Evolutionary conservation across 2,113 vertebrate genomes (phyloP).

Genomic region (Ailurus styani): DNA sequence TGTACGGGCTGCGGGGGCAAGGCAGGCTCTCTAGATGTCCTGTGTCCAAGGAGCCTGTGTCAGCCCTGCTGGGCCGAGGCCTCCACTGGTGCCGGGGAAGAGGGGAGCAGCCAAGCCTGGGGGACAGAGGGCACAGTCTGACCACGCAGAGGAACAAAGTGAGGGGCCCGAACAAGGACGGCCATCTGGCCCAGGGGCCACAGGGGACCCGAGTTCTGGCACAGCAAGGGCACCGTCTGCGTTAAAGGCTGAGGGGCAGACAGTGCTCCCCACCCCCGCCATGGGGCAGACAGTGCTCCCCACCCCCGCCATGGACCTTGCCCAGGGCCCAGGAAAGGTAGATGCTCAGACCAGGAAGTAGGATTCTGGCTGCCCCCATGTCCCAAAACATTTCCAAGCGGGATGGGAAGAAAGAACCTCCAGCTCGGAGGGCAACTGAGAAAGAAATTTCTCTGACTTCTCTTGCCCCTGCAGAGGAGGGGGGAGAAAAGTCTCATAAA

Average conservation of each 20-base stretch:
- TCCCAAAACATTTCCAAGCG: neutral
- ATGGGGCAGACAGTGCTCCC: neutral
- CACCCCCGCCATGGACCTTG: rapidly evolving
- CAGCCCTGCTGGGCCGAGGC: neutral
- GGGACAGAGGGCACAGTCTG: rapidly evolving
- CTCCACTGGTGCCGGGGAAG: neutral
- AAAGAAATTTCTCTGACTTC: neutral
- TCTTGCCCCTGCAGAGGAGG: neutral
- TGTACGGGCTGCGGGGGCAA: rapidly evolving
- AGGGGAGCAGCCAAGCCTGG: neutral
- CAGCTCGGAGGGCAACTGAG: neutral
- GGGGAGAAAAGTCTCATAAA: neutral
- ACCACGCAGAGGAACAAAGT: neutral
- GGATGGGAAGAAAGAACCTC: neutral
- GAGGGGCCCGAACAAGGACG: rapidly evolving
- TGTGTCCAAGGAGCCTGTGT: neutral
- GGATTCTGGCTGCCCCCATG: too few species aligned
- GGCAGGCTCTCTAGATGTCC: neutral
- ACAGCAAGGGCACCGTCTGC: neutral
- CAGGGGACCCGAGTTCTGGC: rapidly evolving
- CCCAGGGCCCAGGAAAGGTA: rapidly evolving
- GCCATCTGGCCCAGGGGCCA: neutral
- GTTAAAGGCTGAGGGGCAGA: neutral
- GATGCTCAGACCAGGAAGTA: neutral
- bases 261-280: neutral